Percentiles rank a stretch among this genome's conserved stretches.
Conservation (phyloP, 2,113 vertebrate species). For the Aptenodytes patagonicus region DNA sequence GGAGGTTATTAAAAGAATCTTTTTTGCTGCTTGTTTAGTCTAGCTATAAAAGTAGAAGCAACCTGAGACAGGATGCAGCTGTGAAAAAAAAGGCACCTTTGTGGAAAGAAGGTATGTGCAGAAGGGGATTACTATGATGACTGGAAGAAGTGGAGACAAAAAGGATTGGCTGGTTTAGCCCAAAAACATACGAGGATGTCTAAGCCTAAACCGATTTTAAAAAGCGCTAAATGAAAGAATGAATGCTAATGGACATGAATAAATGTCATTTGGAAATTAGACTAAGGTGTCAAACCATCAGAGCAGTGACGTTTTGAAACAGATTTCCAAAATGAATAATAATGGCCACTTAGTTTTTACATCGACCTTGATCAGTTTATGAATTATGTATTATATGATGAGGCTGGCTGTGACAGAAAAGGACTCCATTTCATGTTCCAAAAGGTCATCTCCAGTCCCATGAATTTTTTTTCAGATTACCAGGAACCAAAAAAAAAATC, state of each 20-base stretch:
- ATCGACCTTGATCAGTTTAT: not conserved
- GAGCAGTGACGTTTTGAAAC: not conserved
- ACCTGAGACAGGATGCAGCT: not conserved
- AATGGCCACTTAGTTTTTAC: not conserved
- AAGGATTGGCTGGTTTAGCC: not conserved
- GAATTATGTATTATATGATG: not conserved
- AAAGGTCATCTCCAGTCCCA: not conserved
- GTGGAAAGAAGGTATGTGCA: not conserved
- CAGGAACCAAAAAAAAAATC: not conserved
- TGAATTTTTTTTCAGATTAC: not conserved
- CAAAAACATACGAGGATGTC: not conserved
- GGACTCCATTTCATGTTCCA: not conserved
- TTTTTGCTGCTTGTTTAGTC: not conserved
- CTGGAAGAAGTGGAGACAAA: not conserved
- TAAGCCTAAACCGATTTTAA: not conserved
- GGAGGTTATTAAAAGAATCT: not conserved
- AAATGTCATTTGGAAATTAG: not conserved
- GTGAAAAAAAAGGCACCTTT: not conserved
- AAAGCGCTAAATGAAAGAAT: not conserved
- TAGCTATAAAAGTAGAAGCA: not conserved
- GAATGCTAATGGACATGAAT: not conserved
- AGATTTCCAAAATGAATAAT: not conserved
- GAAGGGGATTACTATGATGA: not conserved
- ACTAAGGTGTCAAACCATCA: not conserved
- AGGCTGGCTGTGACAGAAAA: not conserved